These are phyloP conservation scores for Caenorhabditis parvicauda DNA, from an alignment of 2,888 invertebrate genomes.

Conservation along the genomic window DNA sequence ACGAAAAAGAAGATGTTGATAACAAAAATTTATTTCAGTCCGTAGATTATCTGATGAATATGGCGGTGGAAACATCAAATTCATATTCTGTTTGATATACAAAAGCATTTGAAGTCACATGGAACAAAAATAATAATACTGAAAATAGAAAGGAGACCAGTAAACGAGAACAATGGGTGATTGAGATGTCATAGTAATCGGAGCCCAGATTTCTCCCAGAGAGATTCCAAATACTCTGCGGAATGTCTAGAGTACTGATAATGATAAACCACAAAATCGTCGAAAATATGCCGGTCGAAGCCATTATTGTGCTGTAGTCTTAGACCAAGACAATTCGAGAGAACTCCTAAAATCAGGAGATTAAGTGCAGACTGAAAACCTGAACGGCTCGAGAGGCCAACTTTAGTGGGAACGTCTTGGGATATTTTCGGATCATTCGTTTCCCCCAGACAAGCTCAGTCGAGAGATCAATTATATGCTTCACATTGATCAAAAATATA, in stretches of 20 bases:
- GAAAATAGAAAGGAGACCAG: not conserved
- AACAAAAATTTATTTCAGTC: too few species aligned
- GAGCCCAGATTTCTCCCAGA: conserved; percentile 34
- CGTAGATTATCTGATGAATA: too few species aligned
- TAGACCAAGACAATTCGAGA: conserved; percentile 48
- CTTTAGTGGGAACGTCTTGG: too few species aligned
- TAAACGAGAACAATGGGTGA: not conserved
- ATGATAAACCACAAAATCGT: conserved; percentile 58
- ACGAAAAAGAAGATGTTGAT: too few species aligned
- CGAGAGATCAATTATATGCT: too few species aligned
- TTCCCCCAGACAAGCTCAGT: too few species aligned
- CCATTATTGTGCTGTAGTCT: conserved; percentile 48
- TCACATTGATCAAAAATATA: too few species aligned
- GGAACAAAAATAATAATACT: not conserved
- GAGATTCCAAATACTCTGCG: conserved; percentile 39
- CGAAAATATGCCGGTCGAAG: conserved; percentile 52
- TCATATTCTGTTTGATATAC: conserved; percentile 3
- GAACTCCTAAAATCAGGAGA: conserved; percentile 37
- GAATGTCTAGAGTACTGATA: conserved; percentile 58
- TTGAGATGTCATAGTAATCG: not conserved
- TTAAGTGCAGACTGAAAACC: not conserved
- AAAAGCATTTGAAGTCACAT: conserved; percentile 1
- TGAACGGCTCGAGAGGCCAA: not conserved
- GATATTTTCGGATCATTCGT: too few species aligned
- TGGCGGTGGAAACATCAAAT: too few species aligned